Percentiles rank a stretch among this genome's conserved stretches.
Evolutionary conservation across 2,888 invertebrate genomes (phyloP).

Genomic region (Drosophila diplacantha): DNA sequence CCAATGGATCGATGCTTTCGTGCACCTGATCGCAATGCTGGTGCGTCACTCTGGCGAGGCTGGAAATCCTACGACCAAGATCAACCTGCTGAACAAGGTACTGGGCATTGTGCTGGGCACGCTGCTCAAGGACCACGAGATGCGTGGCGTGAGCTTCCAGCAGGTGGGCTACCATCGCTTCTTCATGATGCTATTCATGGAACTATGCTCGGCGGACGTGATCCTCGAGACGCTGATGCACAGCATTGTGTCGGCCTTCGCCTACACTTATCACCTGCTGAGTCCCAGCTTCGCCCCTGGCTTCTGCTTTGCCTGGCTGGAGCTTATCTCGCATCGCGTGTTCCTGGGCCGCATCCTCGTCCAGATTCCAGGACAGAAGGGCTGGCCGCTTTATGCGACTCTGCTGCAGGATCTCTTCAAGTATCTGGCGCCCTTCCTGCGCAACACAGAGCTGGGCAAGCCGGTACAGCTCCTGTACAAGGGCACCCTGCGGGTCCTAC

Average conservation of each 20-base stretch:
- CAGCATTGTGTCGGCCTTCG: conserved; percentile 92
- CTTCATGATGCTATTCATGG: conserved; percentile 96
- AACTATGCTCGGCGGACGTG: conserved; percentile 95
- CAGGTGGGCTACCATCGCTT: conserved; percentile 98
- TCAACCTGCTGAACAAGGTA: conserved; percentile 96
- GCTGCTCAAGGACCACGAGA: conserved; percentile 96
- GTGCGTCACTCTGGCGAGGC: conserved; percentile 95
- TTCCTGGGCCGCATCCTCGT: conserved; percentile 96
- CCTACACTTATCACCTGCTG: conserved; percentile 95
- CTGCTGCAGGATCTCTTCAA: conserved; percentile 96
- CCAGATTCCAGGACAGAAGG: conserved; percentile 94
- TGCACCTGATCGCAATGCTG: conserved; percentile 93
- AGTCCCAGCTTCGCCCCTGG: conserved; percentile 95
- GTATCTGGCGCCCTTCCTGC: conserved; percentile 96
- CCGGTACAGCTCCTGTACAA: conserved; percentile 96
- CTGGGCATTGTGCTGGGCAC: conserved; percentile 97
- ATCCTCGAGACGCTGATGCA: conserved; percentile 96
- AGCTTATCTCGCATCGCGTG: conserved; percentile 96
- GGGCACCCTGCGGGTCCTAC: conserved; percentile 94
- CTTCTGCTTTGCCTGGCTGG: conserved; percentile 99
- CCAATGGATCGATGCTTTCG: conserved; percentile 96
- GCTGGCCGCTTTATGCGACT: conserved; percentile 98
- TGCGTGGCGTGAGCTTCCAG: conserved; percentile 89
- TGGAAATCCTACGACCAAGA: conserved; percentile 92
- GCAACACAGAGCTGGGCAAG: conserved; percentile 97